phyloP scores from a whole-genome alignment of 2,888 invertebrate species.

The Drosophila helvetica region DNA sequence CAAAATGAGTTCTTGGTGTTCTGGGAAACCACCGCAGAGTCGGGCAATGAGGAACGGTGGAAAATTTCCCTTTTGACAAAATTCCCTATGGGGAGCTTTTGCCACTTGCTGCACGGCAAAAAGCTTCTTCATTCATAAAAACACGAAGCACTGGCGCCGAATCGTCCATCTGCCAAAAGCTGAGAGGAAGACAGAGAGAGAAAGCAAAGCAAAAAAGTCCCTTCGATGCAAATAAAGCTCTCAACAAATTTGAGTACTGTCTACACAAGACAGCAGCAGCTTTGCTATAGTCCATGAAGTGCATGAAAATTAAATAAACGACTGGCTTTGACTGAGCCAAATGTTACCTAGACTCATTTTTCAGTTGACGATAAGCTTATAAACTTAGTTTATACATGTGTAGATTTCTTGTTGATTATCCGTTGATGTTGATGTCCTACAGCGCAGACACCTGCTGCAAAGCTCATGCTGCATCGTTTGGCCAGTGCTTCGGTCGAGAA shows the following conservation, averaged over 20 bases:
- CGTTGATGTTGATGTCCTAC: too few species aligned
- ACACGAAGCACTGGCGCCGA: constrained; percentile 37
- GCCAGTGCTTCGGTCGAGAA: background rate
- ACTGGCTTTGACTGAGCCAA: too few species aligned
- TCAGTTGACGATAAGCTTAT: too few species aligned
- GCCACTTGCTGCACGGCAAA: background rate
- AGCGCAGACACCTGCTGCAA: background rate
- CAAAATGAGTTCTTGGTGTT: background rate
- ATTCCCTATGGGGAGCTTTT: constrained; percentile 16
- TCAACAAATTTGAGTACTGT: constrained; percentile 1
- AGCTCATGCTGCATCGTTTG: background rate
- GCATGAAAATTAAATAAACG: too few species aligned
- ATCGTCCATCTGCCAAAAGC: constrained; percentile 42
- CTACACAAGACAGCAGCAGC: constrained; percentile 18
- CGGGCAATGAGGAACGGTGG: background rate
- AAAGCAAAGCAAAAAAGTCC: constrained; percentile 9
- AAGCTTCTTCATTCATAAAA: constrained; percentile 49
- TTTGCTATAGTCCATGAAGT: background rate
- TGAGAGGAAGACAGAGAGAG: constrained; percentile 7
- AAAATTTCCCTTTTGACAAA: constrained; percentile 20
- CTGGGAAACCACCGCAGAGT: background rate
- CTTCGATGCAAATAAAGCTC: constrained; percentile 22
- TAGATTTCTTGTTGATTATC: too few species aligned
- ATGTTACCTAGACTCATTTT: too few species aligned
- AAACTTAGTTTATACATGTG: too few species aligned